These are phyloP conservation scores for Nasonia longicornis DNA, from an alignment of 1,140 invertebrate species.

Conservation along the genomic window DNA sequence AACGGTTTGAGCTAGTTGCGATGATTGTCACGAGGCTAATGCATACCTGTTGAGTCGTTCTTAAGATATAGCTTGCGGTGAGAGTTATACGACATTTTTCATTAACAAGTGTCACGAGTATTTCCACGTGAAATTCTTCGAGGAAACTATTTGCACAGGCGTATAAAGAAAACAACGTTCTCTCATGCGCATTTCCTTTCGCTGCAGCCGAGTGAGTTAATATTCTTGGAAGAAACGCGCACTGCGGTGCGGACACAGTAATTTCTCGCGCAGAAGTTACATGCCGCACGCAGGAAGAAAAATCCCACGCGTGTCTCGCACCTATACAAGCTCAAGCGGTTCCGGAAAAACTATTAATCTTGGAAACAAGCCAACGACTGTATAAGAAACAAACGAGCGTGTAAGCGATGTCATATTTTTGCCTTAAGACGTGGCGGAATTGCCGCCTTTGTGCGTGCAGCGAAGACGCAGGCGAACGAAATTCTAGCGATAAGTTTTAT, in stretches of 20 bases:
- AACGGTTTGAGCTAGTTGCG: background rate
- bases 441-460: background rate
- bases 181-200: background rate
- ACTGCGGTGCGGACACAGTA: background rate
- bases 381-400: slow-evolving; percentile 26
- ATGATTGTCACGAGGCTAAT: too few relatives aligned
- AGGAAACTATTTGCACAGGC: background rate
- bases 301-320: background rate
- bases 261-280: too few relatives aligned
- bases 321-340: background rate
- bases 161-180: background rate
- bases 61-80: too few relatives aligned
- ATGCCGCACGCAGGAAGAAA: background rate
- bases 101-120: background rate
- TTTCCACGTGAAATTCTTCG: background rate
- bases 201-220: background rate
- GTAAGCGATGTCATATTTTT: slow-evolving; percentile 38
- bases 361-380: background rate
- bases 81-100: too few relatives aligned
- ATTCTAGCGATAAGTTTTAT: slow-evolving; percentile 11
- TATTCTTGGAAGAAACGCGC: background rate
- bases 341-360: slow-evolving; percentile 28
- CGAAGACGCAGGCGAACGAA: slow-evolving; percentile 4
- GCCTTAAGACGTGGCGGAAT: background rate
- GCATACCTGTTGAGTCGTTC: too few relatives aligned